These are phyloP conservation scores for Arbacia lixula DNA, from an alignment of 53 echinoderm and acorn worm genomes.

Conservation along the genomic window DNA sequence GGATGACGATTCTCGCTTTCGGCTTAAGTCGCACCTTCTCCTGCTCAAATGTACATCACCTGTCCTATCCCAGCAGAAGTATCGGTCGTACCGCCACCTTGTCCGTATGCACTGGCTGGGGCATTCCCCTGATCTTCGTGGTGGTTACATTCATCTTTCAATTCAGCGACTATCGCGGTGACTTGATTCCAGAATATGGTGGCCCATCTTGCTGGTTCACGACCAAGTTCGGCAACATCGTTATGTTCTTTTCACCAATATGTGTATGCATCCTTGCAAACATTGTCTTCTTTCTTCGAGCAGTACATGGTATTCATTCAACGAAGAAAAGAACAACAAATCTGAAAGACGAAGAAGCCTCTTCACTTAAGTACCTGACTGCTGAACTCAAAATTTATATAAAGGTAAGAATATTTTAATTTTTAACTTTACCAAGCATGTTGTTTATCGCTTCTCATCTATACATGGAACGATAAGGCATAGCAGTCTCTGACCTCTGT, in stretches of 20 bases:
- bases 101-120: conserved; percentile 50
- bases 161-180: conserved; percentile 52
- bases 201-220: conserved; percentile 68
- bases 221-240: conserved; percentile 52
- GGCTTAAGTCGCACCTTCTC: conserved; percentile 64
- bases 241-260: conserved; percentile 64
- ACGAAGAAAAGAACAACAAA: conserved; percentile 12
- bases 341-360: background rate
- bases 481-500: no score
- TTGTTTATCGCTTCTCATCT: no score
- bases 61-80: background rate
- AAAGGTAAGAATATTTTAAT: no score
- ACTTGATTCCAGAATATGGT: conserved; percentile 55
- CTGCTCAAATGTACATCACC: background rate
- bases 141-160: conserved; percentile 57
- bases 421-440: no score
- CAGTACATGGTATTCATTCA: conserved; percentile 49
- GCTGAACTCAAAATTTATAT: conserved; percentile 21
- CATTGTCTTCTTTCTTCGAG: conserved; percentile 45
- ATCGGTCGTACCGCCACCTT: background rate
- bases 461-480: no score
- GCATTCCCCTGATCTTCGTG: conserved; percentile 49
- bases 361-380: background rate
- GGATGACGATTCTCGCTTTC: conserved; percentile 75
- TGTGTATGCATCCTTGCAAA: conserved; percentile 51